Percentiles rank a stretch among this genome's conserved stretches.
phyloP scores from a whole-genome alignment of 2,113 vertebrate genomes.

The Alethe castanea region DNA sequence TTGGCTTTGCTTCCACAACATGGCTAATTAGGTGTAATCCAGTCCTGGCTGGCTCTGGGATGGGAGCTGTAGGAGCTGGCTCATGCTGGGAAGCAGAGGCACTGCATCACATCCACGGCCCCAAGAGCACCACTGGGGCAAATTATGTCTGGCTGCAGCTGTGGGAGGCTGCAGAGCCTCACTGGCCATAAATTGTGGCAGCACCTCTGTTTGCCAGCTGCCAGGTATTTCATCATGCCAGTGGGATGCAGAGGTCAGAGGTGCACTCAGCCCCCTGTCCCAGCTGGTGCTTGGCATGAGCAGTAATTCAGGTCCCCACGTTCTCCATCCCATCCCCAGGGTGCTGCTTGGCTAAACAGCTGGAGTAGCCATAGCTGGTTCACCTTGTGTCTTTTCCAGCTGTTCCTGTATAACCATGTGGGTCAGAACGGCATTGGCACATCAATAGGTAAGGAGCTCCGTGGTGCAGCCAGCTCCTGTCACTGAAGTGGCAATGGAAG shows the following conservation, averaged over 20 bases:
- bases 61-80: neutral
- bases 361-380: neutral
- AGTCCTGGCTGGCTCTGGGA: neutral
- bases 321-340: neutral
- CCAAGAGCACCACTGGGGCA: accelerated
- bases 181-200: neutral
- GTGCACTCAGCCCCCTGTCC: neutral
- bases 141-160: neutral
- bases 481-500: neutral
- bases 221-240: neutral
- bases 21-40: neutral
- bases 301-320: neutral
- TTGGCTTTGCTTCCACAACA: neutral
- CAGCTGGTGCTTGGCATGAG: neutral
- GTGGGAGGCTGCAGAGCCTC: accelerated
- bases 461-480: accelerated
- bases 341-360: neutral
- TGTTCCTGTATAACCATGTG: slow-evolving; percentile 89
- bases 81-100: accelerated
- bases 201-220: neutral
- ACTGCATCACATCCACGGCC: accelerated
- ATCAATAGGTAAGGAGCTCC: slow-evolving; percentile 78
- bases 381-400: slow-evolving; percentile 64
- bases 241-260: neutral
- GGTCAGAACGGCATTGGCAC: slow-evolving; percentile 83